A percentile compares a stretch with the other conserved stretches of the same genome.
These are phyloP conservation scores for Siderastrea radians DNA, from an alignment of 92 coral and sea anemone genomes.

Conservation along the genomic window DNA sequence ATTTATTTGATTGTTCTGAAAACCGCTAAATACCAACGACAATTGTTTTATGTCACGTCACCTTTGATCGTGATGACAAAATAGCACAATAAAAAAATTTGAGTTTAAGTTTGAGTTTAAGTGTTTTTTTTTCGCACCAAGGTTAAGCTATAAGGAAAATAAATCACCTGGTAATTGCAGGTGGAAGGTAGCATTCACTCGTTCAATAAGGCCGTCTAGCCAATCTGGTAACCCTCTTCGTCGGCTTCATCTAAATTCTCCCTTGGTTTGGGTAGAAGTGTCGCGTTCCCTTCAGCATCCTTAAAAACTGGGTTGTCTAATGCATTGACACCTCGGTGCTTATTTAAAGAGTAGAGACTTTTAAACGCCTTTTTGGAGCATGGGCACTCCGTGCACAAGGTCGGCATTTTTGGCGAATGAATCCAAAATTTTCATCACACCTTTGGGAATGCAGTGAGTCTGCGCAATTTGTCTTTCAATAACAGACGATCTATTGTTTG, in stretches of 20 bases:
- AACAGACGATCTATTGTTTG: too few species aligned
- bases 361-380: constrained; percentile 1
- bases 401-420: neutral
- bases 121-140: too few species aligned
- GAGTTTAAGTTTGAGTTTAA: too few species aligned
- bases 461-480: neutral
- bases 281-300: neutral
- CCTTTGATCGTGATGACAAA: too few species aligned
- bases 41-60: too few species aligned
- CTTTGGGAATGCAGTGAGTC: neutral
- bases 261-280: neutral
- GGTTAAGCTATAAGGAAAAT: neutral
- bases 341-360: constrained; percentile 2
- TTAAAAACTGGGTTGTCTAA: neutral
- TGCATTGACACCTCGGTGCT: neutral
- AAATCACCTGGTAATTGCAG: constrained; percentile 32
- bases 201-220: constrained; percentile 27
- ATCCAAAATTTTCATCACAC: neutral
- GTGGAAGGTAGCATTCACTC: constrained; percentile 33
- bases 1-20: too few species aligned
- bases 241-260: neutral
- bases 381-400: neutral
- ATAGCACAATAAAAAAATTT: too few species aligned
- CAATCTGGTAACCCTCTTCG: constrained; percentile 25
- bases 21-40: too few species aligned